phyloP scores from a whole-genome alignment of 2,888 invertebrate species.

The Acheta domesticus region DNA sequence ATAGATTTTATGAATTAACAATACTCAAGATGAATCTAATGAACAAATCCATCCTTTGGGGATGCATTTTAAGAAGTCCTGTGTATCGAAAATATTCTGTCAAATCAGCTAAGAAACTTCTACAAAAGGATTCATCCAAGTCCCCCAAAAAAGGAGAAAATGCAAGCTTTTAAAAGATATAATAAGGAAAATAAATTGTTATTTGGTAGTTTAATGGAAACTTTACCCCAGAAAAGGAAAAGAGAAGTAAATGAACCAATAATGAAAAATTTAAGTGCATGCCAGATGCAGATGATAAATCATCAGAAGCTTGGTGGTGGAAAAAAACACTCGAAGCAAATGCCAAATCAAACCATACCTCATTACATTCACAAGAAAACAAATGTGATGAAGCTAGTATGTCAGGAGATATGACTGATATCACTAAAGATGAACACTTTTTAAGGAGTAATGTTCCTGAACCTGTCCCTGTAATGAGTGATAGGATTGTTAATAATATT shows the following conservation, averaged over 20 bases:
- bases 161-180: conserved; percentile 31
- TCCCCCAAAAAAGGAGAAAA: no score
- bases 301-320: conserved; percentile 25
- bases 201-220: conserved; percentile 41
- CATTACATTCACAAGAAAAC: background rate
- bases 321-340: background rate
- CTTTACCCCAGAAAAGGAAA: conserved; percentile 26
- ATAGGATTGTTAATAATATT: background rate
- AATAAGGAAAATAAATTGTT: conserved; percentile 42
- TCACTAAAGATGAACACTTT: background rate
- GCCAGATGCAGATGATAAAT: background rate
- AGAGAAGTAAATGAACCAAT: conserved; percentile 32
- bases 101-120: no score
- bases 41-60: no score
- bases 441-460: background rate
- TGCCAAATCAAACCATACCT: background rate
- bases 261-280: conserved; percentile 25
- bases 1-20: no score
- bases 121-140: no score
- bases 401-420: no score
- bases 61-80: no score
- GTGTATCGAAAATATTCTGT: background rate
- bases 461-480: background rate
- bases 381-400: background rate
- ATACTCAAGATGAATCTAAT: no score